Evolutionary conservation across 1,140 invertebrate species (phyloP).

Genomic region (Chlorops oryzae): DNA sequence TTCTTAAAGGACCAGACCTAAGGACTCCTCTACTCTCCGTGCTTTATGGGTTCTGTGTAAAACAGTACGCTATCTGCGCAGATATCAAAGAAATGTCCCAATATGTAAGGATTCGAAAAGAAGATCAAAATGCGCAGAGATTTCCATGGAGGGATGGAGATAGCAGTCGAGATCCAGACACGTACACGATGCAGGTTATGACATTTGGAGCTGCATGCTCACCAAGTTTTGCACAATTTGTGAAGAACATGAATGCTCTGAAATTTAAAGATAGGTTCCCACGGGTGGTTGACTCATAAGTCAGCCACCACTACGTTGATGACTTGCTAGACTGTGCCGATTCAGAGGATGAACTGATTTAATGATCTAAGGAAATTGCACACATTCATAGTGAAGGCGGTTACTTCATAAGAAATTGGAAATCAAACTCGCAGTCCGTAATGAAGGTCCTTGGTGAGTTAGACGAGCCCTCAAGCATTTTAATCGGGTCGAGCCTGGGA

Average conservation of each 20-base stretch:
- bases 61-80: slow-evolving; percentile 10
- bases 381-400: not conserved
- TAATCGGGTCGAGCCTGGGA: not conserved
- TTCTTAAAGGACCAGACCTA: too few species aligned
- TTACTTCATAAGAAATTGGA: slow-evolving; percentile 6
- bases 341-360: slow-evolving; percentile 19
- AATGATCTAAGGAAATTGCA: slow-evolving; percentile 12
- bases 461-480: not conserved
- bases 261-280: slow-evolving; percentile 19
- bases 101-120: slow-evolving; percentile 21
- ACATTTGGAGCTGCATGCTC: slow-evolving; percentile 39
- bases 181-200: slow-evolving; percentile 20
- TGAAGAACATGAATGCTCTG: slow-evolving; percentile 37
- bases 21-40: too few species aligned
- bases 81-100: slow-evolving; percentile 29
- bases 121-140: slow-evolving; percentile 24
- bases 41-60: too few species aligned
- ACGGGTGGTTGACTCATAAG: slow-evolving; percentile 24
- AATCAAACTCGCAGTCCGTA: slow-evolving; percentile 1
- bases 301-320: slow-evolving; percentile 38
- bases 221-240: slow-evolving; percentile 29
- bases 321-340: slow-evolving; percentile 37
- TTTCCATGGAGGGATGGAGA: slow-evolving; percentile 31
- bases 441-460: not conserved
- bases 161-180: slow-evolving; percentile 5